phyloP scores from a whole-genome alignment of 2,888 invertebrate species.

The Phytoseiulus persimilis region DNA sequence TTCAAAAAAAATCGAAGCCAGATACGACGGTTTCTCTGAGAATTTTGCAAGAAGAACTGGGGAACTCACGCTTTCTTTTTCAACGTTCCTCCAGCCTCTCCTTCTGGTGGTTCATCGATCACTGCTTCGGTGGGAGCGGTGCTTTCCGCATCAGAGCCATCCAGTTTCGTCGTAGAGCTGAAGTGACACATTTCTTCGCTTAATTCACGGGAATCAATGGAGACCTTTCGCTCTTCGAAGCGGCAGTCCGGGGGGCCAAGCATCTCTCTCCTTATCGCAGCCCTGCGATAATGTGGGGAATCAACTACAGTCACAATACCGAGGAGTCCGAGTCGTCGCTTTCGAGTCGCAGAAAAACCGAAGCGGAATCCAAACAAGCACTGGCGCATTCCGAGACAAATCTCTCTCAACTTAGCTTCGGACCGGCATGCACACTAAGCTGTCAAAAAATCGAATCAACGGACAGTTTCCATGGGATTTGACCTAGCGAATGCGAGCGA shows the following conservation, averaged over 20 bases:
- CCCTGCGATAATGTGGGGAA: background rate
- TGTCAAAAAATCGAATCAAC: too few species aligned
- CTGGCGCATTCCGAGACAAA: too few species aligned
- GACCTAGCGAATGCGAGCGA: too few species aligned
- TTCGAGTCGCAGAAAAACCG: background rate
- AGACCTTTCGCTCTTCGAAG: too few species aligned
- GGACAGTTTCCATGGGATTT: too few species aligned
- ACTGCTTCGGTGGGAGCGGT: background rate
- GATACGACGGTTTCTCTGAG: slow-evolving; percentile 41
- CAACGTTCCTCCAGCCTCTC: slow-evolving; percentile 60
- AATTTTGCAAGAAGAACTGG: slow-evolving; percentile 53
- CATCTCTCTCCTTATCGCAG: background rate
- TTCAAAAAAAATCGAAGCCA: too few species aligned
- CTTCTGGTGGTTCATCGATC: slow-evolving; percentile 41
- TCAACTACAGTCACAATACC: background rate
- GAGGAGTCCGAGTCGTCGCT: background rate
- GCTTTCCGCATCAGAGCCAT: background rate
- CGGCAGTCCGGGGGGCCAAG: background rate
- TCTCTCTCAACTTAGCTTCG: too few species aligned
- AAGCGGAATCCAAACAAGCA: background rate
- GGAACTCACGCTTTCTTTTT: slow-evolving; percentile 66
- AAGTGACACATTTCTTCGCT: slow-evolving; percentile 40
- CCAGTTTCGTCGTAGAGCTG: slow-evolving; percentile 29
- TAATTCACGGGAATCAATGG: slow-evolving; percentile 38
- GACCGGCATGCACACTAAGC: too few species aligned